A percentile compares a stretch with the other conserved stretches of the same genome.
Conservation (phyloP, 1,140 invertebrate genomes). For the Caenorhabditis elegans region WBcel235 BX284605.5:6527001-6527500, state of each 20-base stretch:
- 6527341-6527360: background rate
- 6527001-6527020: no score
- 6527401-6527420: background rate
- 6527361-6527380: background rate
- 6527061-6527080: background rate
- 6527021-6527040: background rate
- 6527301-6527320: no score
- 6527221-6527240: slow-evolving; percentile 1
- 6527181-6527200: slow-evolving; percentile 16
- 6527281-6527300: no score
- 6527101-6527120: slow-evolving; percentile 26
- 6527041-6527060: slow-evolving; percentile 5
- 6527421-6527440: background rate
- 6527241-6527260: slow-evolving; percentile 25
- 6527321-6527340: background rate
- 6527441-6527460: background rate
- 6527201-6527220: slow-evolving; percentile 22
- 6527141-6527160: slow-evolving; percentile 3
- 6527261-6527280: slow-evolving; percentile 10
- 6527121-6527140: background rate
- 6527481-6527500: slow-evolving; percentile 24
- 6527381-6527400: background rate
- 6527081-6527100: background rate
- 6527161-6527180: slow-evolving; percentile 13
- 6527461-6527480: slow-evolving; percentile 1